These are phyloP conservation scores for Coenonympha arcania DNA, from an alignment of 2,888 invertebrate genomes.

Conservation along the genomic window DNA sequence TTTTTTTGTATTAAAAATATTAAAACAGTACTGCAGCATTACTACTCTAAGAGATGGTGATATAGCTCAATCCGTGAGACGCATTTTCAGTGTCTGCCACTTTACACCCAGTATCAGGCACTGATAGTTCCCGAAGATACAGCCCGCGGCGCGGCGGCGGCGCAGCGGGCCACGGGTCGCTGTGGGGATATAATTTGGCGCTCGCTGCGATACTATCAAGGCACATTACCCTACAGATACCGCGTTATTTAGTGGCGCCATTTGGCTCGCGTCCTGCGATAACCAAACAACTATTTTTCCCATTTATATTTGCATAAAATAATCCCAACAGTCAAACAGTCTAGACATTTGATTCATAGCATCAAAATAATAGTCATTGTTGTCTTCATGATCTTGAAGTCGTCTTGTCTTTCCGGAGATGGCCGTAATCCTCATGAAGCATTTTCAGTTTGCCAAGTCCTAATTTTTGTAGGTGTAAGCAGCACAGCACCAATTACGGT, in stretches of 20 bases:
- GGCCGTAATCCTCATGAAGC: no score
- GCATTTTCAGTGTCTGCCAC: no score
- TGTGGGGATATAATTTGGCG: slow-evolving; percentile 70
- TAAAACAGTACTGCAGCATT: no score
- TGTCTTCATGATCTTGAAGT: no score
- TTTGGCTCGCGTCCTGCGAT: slow-evolving; percentile 50
- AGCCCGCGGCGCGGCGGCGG: not conserved
- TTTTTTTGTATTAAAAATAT: no score
- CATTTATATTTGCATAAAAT: slow-evolving; percentile 11
- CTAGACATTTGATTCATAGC: slow-evolving; percentile 6
- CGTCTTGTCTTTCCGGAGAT: no score
- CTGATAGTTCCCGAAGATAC: not conserved
- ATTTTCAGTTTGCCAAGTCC: no score
- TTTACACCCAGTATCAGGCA: no score
- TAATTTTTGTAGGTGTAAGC: no score
- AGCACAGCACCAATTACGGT: no score
- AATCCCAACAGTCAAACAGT: slow-evolving; percentile 9
- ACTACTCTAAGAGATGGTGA: no score
- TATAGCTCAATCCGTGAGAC: no score
- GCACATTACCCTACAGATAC: slow-evolving; percentile 65
- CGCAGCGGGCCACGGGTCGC: slow-evolving; percentile 33
- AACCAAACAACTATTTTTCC: slow-evolving; percentile 36
- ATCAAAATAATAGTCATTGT: not conserved
- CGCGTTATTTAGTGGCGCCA: slow-evolving; percentile 62
- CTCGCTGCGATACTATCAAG: slow-evolving; percentile 58